A percentile compares a stretch with the other conserved stretches of the same genome.
Evolutionary conservation across 1,140 invertebrate genomes (phyloP).

Genomic region (Drosophila littoralis): DNA sequence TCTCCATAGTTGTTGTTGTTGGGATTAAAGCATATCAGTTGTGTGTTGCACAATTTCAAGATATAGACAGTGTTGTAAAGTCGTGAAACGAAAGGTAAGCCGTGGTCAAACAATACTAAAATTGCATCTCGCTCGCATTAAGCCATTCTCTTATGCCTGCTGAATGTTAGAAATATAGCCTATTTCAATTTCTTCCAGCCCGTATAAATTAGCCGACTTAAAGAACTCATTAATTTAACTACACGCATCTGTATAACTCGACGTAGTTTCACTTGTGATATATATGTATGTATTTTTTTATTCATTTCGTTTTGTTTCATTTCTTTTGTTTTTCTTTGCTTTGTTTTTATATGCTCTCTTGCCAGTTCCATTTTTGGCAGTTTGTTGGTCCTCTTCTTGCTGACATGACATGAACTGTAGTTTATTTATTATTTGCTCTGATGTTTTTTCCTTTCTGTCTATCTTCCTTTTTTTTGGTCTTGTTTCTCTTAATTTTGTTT

Average conservation of each 20-base stretch:
- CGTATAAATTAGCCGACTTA: slow-evolving; percentile 40
- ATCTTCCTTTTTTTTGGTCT: slow-evolving; percentile 4
- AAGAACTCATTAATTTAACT: slow-evolving; percentile 52
- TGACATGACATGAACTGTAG: slow-evolving; percentile 58
- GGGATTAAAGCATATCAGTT: too few relatives aligned
- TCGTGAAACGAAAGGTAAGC: too few relatives aligned
- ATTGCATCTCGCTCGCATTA: background rate
- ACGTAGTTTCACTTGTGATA: slow-evolving; percentile 9
- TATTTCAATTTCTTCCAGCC: slow-evolving; percentile 34
- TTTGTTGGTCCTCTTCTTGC: slow-evolving; percentile 40
- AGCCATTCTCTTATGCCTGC: background rate
- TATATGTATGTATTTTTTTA: background rate
- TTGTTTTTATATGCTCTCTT: slow-evolving; percentile 14
- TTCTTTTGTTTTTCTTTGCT: background rate
- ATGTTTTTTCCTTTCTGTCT: slow-evolving; percentile 9
- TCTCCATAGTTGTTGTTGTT: background rate
- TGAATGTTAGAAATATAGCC: slow-evolving; percentile 27
- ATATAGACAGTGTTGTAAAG: too few relatives aligned
- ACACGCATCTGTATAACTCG: slow-evolving; percentile 40
- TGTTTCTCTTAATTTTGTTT: slow-evolving; percentile 52
- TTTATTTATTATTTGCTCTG: slow-evolving; percentile 56
- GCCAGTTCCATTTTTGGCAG: slow-evolving; percentile 36
- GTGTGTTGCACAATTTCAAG: too few relatives aligned
- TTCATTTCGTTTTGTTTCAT: slow-evolving; percentile 6
- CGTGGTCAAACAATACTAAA: too few relatives aligned